Base-by-base conservation (phyloP, 23 tunicate genomes). In the Ciona savignyi region DNA sequence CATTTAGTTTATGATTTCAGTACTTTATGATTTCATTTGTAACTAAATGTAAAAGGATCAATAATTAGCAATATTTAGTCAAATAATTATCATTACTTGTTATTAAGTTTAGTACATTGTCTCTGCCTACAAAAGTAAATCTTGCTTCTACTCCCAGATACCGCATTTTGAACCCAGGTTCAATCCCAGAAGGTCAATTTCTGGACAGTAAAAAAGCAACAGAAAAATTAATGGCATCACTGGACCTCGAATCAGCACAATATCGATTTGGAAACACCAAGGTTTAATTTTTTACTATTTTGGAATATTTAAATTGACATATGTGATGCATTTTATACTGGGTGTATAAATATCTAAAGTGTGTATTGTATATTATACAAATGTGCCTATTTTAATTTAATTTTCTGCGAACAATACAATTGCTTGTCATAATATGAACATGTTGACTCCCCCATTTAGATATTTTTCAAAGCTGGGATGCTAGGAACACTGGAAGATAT, bases 401-500 rank as follows among this genome's bases (percentile, higher is more conserved):
- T n/a, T n/a, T n/a, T n/a, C n/a, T n/a, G n/a, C n/a, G n/a, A n/a
- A n/a, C n/a, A n/a, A n/a, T n/a, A n/a, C n/a, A n/a, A n/a, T n/a
- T n/a, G n/a, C n/a, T n/a, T n/a, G n/a, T n/a, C n/a, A n/a, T 51
- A 20, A 51, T 20, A 20, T 51, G 62, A 51, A 51, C 62, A 51
- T 51, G 62, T 15, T 51, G 9, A 29, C 65, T 11, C 65, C 22
- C 70, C 70, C 25, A 24, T 72, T 33, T 33, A 90, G 93, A 80
- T 95, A 33, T 95, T 95, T 69, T 95, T 95, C 88, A 95, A 95
- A 84, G 99, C 99, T 32, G 99, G 99, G 32, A 85, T 95, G 86
- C 70, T 95, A 25, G 99, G 96, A 0, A 71, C 56, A 56, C 42
- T 94, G 70, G 99, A 94, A 71, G 99, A 94, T 67, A 83, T 82